Conservation (phyloP, 2,113 vertebrate species). For the Columba janthina region DNA sequence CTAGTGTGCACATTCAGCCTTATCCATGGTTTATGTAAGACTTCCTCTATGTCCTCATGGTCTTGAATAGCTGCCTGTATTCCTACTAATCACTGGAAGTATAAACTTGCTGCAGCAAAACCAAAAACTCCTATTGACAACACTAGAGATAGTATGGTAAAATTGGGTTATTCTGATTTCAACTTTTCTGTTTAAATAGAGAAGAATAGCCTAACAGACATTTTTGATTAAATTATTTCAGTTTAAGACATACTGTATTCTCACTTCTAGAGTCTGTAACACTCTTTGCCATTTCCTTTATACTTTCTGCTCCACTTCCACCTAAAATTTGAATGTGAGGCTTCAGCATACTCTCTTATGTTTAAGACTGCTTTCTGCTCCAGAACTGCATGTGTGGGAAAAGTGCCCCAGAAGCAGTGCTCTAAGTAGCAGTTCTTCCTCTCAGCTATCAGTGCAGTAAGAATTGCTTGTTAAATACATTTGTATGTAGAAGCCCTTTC, state of each 20-base stretch:
- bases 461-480: neutral
- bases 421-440: neutral
- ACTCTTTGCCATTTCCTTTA: neutral
- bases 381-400: neutral
- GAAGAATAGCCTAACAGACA: neutral
- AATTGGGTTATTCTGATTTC: neutral
- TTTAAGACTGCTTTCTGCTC: neutral
- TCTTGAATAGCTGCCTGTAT: neutral
- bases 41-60: neutral
- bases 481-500: neutral
- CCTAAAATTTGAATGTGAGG: neutral
- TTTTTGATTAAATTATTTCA: neutral
- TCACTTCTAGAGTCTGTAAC: neutral
- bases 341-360: neutral
- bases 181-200: neutral
- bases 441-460: neutral
- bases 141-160: neutral
- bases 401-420: neutral
- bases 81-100: neutral
- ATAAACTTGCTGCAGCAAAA: neutral
- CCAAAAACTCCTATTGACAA: neutral
- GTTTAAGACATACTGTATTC: neutral
- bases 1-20: neutral
- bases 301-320: neutral
- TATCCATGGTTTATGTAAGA: neutral